These are phyloP conservation scores for Eumeta japonica DNA, from an alignment of 1,140 invertebrate species.

Conservation along the genomic window DNA sequence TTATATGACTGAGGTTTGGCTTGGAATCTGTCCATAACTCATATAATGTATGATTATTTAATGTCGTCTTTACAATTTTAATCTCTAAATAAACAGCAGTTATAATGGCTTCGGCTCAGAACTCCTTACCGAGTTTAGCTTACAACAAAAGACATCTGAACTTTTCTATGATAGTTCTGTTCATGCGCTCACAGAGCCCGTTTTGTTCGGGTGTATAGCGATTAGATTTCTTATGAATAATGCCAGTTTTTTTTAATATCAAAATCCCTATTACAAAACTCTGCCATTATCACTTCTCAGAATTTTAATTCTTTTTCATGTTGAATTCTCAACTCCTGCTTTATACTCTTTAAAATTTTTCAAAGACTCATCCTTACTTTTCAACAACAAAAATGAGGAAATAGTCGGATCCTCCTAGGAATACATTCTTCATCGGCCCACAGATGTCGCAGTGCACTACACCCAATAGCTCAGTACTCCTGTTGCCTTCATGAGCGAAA, in stretches of 20 bases:
- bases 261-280: constrained; percentile 7
- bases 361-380: constrained; percentile 18
- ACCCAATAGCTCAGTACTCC: constrained; percentile 14
- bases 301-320: constrained; percentile 12
- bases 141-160: constrained; percentile 32
- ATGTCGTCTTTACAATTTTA: constrained; percentile 3
- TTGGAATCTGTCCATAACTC: constrained; percentile 27
- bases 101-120: constrained; percentile 28
- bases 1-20: constrained; percentile 21
- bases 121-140: constrained; percentile 15
- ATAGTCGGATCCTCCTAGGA: constrained; percentile 13
- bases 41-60: constrained; percentile 22
- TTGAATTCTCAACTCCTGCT: constrained; percentile 11
- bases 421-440: constrained; percentile 22
- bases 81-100: constrained; percentile 5
- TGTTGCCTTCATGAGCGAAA: constrained; percentile 8
- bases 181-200: too few relatives aligned
- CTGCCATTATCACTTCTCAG: too few relatives aligned
- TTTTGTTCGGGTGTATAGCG: too few relatives aligned
- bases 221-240: too few relatives aligned
- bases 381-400: constrained; percentile 21
- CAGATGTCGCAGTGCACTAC: constrained; percentile 24
- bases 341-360: constrained; percentile 16
- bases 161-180: too few relatives aligned
- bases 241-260: constrained; percentile 1